phyloP scores from a whole-genome alignment of 2,113 vertebrate species.

The Cygnus buccinator region DNA sequence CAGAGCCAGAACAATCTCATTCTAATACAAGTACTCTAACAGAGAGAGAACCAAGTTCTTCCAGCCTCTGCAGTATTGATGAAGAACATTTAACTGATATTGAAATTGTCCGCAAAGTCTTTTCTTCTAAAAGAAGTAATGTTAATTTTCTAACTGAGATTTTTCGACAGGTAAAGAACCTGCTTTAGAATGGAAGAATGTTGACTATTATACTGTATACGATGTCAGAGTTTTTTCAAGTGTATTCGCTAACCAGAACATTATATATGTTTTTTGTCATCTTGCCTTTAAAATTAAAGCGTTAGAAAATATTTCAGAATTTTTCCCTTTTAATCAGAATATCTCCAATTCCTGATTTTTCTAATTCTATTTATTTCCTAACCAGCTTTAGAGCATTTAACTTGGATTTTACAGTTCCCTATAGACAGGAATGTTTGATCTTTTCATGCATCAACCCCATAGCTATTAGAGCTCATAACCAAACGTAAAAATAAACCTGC shows the following conservation, averaged over 20 bases:
- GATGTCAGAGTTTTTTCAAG: not conserved
- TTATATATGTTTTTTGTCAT: not conserved
- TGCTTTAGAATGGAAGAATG: not conserved
- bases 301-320: not conserved
- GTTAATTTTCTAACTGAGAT: constrained; percentile 99
- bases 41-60: constrained; percentile 97
- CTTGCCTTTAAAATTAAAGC: not conserved
- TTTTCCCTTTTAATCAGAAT: not conserved
- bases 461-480: not conserved
- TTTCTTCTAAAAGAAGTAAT: constrained; percentile 93
- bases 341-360: not conserved
- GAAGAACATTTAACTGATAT: constrained; percentile 97
- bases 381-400: not conserved
- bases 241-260: not conserved
- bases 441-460: not conserved
- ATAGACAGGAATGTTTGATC: not conserved
- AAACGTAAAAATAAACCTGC: not conserved
- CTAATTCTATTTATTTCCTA: not conserved
- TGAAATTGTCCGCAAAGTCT: constrained; percentile 95
- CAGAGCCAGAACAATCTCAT: constrained; percentile 93
- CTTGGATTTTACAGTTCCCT: not conserved
- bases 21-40: constrained; percentile 98
- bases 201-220: not conserved
- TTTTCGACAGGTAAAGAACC: constrained; percentile 92
- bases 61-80: constrained; percentile 97